Conservation (phyloP, 2,113 vertebrate genomes). For the Corydoras maculifer region DNA sequence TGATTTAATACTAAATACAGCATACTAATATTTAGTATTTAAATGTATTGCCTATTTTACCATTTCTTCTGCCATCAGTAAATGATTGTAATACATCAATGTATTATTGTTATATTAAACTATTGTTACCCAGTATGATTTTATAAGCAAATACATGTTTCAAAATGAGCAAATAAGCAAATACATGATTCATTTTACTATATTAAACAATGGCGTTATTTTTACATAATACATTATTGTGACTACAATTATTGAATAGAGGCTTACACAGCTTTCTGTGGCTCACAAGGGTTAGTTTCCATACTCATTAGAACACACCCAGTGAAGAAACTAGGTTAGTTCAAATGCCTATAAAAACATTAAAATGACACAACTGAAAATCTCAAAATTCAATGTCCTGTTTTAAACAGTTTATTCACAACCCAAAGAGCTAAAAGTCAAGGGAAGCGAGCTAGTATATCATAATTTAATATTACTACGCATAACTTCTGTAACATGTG, state of each 20-base stretch:
- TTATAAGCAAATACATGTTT: too few relatives aligned
- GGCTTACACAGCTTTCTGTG: not conserved
- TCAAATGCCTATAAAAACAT: constrained; percentile 6
- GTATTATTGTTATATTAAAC: too few relatives aligned
- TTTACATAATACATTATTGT: not conserved
- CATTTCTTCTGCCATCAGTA: too few relatives aligned
- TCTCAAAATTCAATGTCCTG: constrained; percentile 25
- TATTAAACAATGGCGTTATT: too few relatives aligned
- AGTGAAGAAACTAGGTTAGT: constrained; percentile 2
- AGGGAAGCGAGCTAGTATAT: constrained; percentile 45
- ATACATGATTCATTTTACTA: too few relatives aligned
- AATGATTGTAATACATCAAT: too few relatives aligned
- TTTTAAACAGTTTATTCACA: constrained; percentile 29
- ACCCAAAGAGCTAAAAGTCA: constrained; percentile 22
- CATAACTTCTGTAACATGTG: constrained; percentile 15
- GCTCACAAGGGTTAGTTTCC: constrained; percentile 30
- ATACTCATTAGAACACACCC: constrained; percentile 4
- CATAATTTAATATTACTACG: constrained; percentile 53
- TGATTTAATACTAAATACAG: too few relatives aligned
- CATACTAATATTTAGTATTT: too few relatives aligned
- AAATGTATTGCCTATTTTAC: too few relatives aligned
- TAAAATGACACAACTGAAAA: constrained; percentile 16
- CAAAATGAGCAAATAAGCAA: too few relatives aligned
- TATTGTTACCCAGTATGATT: too few relatives aligned
- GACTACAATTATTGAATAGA: not conserved